Conservation (phyloP, 2,113 vertebrate species). For the Bungarus multicinctus region DNA sequence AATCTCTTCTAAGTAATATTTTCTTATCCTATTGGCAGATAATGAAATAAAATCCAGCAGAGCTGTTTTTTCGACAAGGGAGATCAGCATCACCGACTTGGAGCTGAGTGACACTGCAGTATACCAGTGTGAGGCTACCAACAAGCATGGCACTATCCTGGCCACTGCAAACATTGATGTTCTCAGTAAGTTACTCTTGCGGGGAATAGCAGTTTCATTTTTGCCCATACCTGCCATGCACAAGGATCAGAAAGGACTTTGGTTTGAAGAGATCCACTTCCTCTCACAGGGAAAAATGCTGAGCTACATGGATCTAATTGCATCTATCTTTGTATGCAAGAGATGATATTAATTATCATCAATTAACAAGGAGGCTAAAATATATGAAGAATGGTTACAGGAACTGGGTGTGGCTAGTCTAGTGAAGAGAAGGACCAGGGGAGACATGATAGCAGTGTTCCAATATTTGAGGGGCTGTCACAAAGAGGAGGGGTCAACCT, state of each 20-base stretch:
- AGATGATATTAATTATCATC: not conserved
- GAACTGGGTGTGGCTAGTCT: no score
- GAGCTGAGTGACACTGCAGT: slow-evolving; percentile 84
- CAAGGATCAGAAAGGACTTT: not conserved
- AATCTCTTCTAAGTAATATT: rapidly evolving
- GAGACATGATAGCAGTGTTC: no score
- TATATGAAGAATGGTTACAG: no score
- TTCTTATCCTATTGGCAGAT: slow-evolving; percentile 25
- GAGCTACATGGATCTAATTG: not conserved
- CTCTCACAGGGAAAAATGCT: not conserved
- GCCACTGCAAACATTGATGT: slow-evolving; percentile 88
- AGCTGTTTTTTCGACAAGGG: slow-evolving; percentile 62
- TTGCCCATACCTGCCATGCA: not conserved
- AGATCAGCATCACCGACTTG: slow-evolving; percentile 79
- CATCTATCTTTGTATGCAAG: not conserved
- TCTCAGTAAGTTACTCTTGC: slow-evolving; percentile 77
- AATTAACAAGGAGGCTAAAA: not conserved
- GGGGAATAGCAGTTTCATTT: not conserved
- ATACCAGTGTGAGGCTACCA: slow-evolving; percentile 91
- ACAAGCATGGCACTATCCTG: slow-evolving; percentile 85
- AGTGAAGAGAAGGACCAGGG: no score
- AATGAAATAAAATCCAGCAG: slow-evolving; percentile 58
- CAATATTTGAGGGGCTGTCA: no score
- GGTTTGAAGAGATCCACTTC: not conserved
- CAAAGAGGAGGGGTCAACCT: no score